phyloP scores from a whole-genome alignment of 2,113 vertebrate species.

The Aythya baeri region DNA sequence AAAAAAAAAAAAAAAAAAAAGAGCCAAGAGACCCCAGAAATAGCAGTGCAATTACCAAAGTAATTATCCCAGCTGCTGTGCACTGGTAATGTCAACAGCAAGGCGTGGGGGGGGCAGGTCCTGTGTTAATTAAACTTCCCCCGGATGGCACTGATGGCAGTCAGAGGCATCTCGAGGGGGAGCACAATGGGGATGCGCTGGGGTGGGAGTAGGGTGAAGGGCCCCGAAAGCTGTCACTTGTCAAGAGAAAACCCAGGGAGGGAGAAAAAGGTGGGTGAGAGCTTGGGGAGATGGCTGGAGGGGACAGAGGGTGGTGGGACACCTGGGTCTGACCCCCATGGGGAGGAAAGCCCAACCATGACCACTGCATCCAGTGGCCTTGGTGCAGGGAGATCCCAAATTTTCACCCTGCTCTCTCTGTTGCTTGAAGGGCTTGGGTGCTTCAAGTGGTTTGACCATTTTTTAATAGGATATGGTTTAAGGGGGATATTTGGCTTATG shows the following conservation, averaged over 20 bases:
- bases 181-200: background rate
- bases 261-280: fast-evolving
- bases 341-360: no score
- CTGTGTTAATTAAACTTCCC: background rate
- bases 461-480: background rate
- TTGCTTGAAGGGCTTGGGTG: fast-evolving
- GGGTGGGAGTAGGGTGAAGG: fast-evolving
- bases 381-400: fast-evolving
- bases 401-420: background rate
- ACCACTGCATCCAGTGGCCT: no score
- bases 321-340: background rate
- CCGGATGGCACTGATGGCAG: no score
- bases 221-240: fast-evolving
- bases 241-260: fast-evolving
- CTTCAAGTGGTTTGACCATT: background rate
- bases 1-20: fast-evolving
- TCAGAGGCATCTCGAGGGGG: background rate
- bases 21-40: background rate
- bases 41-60: background rate
- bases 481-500: background rate
- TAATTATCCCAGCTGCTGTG: background rate
- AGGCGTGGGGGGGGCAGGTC: fast-evolving
- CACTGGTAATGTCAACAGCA: background rate
- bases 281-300: background rate
- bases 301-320: background rate